A percentile compares a stretch with the other conserved stretches of the same genome.
Conservation (phyloP, 2,888 invertebrate species). For the Chrysina gloriosa region DNA sequence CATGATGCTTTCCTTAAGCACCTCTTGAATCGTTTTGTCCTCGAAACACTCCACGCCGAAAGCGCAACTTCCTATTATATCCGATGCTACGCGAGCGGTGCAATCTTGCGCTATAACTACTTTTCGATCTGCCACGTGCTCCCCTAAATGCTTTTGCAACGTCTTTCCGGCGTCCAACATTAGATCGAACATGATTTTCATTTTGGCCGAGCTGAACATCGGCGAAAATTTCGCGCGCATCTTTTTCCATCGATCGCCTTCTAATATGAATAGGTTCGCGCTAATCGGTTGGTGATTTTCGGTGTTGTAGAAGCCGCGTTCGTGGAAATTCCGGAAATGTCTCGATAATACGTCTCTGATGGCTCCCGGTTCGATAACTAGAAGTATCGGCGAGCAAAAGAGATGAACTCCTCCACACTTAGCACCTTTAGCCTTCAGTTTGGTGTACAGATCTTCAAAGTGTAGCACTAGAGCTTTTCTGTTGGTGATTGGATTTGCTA, state of each 20-base stretch:
- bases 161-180: constrained; percentile 2
- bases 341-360: constrained; percentile 27
- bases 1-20: no score
- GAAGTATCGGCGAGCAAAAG: constrained; percentile 9
- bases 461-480: constrained; percentile 1
- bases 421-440: constrained; percentile 15
- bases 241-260: constrained; percentile 19
- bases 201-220: constrained; percentile 69
- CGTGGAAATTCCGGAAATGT: constrained; percentile 30
- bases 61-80: no score
- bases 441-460: constrained; percentile 6
- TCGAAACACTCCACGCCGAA: no score
- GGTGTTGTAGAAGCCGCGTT: constrained; percentile 28
- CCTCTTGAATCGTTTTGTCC: no score
- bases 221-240: constrained; percentile 29
- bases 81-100: no score
- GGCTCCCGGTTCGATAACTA: constrained; percentile 32
- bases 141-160: no score
- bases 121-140: no score
- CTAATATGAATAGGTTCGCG: constrained; percentile 14
- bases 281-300: constrained; percentile 34
- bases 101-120: no score
- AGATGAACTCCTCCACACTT: constrained; percentile 37
- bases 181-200: constrained; percentile 70
- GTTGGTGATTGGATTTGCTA: constrained; percentile 20